Evolutionary conservation across 2,888 invertebrate species (phyloP), one percentile per base, ranked within the genome.

Genomic region (Pristionchus fissidentatus): DNA sequence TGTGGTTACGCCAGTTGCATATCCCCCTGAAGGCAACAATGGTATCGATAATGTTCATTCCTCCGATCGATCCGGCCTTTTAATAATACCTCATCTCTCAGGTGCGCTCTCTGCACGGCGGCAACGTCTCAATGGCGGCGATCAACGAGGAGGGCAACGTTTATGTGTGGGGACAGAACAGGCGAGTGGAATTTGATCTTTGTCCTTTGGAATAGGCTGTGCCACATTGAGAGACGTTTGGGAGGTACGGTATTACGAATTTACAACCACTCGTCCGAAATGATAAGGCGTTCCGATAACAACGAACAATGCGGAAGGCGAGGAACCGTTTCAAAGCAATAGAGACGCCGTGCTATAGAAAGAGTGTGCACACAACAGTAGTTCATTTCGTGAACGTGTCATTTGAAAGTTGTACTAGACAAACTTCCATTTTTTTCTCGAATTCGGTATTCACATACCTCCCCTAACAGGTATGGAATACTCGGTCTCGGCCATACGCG

Each of bases 121-220:
- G 91, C 13, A 88, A 88, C 82, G 86, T 85, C 13, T 73, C 84
- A 10, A 86, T 88, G 85, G 88, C 86, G 0, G 91, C 91, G 0
- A 60, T 88, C 32, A 91, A 86, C 83, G 86, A 86, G n/a, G 84
- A 86, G 19, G 89, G 88, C 7, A 85, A 87, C n/a, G 43, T 88
- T 4, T 91, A 88, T 83, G 85, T 89, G n/a, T 91, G 91, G 91
- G 91, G 91, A 43, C 87, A 90, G 62, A 91, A 91, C 83, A 87
- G 90, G 81, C 87, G 66, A 73, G 73, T 19, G 32, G 32, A 13
- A 35, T 7, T 1, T 41, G 70, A 26, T 70, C 41, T 70, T 43
- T 70, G 70, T 70, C 41, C 43, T 70, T 62, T 57, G 15, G 46
- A 46, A 46, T n/a, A n/a, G 13, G 49, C 13, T 49, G 19, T 10